These are phyloP conservation scores for Papilio dardanus DNA, from an alignment of 1,140 invertebrate species.

Conservation along the genomic window DNA sequence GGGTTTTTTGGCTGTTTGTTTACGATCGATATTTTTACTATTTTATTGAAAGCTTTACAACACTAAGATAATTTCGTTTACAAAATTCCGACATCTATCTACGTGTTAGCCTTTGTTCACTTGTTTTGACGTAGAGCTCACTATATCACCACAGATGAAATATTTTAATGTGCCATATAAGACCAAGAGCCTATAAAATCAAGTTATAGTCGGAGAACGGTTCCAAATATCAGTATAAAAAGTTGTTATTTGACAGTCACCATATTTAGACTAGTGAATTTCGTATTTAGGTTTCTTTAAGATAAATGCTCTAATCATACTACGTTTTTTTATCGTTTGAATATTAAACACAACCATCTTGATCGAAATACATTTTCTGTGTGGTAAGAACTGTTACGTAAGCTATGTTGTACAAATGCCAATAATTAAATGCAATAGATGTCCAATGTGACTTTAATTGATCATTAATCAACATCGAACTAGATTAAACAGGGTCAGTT, in stretches of 20 bases:
- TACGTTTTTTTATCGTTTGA: background rate
- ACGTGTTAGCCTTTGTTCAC: background rate
- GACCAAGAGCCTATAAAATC: background rate
- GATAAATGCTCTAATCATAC: background rate
- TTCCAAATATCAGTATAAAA: background rate
- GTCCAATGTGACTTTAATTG: constrained; percentile 7
- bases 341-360: background rate
- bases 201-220: background rate
- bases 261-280: background rate
- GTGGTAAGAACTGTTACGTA: background rate
- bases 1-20: too few species aligned
- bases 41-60: background rate
- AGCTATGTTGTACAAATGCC: background rate
- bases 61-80: background rate
- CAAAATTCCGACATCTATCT: background rate
- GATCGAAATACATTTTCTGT: background rate
- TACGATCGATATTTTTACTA: too few species aligned
- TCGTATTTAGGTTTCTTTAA: background rate
- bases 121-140: too few species aligned
- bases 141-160: background rate
- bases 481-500: constrained; percentile 10
- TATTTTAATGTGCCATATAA: background rate
- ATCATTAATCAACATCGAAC: constrained; percentile 13
- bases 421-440: constrained; percentile 3
- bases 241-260: background rate